Conservation (phyloP, 2,888 invertebrate species). For the Sesia bembeciformis region DNA sequence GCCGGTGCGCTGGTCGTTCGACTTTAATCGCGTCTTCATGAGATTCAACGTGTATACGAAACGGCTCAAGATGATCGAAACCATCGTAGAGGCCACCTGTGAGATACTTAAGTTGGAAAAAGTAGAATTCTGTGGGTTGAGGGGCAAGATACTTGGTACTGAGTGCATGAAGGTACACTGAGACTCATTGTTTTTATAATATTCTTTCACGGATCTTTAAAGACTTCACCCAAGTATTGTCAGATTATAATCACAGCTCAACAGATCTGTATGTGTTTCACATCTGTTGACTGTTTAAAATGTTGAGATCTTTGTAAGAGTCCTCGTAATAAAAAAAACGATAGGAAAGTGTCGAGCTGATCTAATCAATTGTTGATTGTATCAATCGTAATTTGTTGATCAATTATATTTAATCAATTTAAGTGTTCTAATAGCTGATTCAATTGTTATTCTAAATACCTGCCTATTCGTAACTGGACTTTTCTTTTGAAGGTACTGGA, state of each 20-base stretch:
- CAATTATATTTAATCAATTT: no score
- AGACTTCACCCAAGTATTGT: constrained; percentile 37
- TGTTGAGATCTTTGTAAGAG: no score
- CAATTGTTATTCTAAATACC: no score
- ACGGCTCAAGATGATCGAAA: constrained; percentile 78
- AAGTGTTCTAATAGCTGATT: no score
- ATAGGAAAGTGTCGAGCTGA: no score
- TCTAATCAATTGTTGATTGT: no score
- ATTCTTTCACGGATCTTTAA: constrained; percentile 38
- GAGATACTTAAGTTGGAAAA: constrained; percentile 93
- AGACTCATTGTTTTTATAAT: not conserved
- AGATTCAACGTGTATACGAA: constrained; percentile 77
- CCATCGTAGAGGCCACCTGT: constrained; percentile 82
- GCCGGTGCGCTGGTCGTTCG: constrained; percentile 84
- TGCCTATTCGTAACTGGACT: not conserved
- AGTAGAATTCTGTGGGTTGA: constrained; percentile 82
- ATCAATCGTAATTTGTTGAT: no score
- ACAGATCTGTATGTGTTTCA: no score
- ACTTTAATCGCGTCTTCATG: constrained; percentile 80
- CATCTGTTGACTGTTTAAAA: no score
- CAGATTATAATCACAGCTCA: not conserved
- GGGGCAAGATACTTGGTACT: constrained; percentile 75
- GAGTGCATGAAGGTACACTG: constrained; percentile 55
- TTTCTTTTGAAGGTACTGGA: constrained; percentile 38
- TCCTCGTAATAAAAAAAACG: no score